Base-by-base conservation (phyloP, 2,888 invertebrate species). In the Gnatocerus cornutus region DNA sequence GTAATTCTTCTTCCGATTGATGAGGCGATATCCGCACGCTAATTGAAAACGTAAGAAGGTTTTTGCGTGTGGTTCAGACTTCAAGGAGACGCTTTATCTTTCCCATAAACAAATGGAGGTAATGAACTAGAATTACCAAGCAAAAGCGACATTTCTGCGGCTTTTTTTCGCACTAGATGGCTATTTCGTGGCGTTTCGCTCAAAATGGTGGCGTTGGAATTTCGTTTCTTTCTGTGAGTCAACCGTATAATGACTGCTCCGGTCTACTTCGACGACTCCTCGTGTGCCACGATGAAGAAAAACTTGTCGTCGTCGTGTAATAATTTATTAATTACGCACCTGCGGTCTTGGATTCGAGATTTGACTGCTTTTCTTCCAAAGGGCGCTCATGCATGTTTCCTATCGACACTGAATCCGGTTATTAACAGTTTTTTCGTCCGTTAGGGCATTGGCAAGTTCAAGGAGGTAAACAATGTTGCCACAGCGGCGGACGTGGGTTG, bases 401-500 rank as follows among this genome's bases (percentile, higher is more conserved):
- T 46, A 65, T 63, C 43, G 48, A 67, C 39, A 68, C 56, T 67
- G 58, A 67, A 70, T 70, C 67, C 70, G 67, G 70, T 68, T 43
- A 70, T 62, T 68, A 69, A 21, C 21, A 21, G 1, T 21, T 21
- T 21, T 21, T 21, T 21, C 21, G 21, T 21, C 21, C 21, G 21
- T 21, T 37, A n/a, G 8, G 37, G 37, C n/a, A 37, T 7, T 37
- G 37, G 39, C 52, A 68, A 55, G 50, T 68, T 55, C 56, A 68
- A 61, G 53, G 59, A 14, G 43, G 52, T 56, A 50, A 55, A 50
- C 48, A 50, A 16, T 27, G 30, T 50, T 50, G 21, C 59, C 39
- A 43, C 59, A 29, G 4, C 21, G 21, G 21, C 21, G 21, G 21
- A 43, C 14, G 43, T 13, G 14, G 43, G 14, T 12, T 12, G 14